Base-by-base conservation (phyloP, 2,113 vertebrate genomes). In the Eptesicus fuscus region DNA sequence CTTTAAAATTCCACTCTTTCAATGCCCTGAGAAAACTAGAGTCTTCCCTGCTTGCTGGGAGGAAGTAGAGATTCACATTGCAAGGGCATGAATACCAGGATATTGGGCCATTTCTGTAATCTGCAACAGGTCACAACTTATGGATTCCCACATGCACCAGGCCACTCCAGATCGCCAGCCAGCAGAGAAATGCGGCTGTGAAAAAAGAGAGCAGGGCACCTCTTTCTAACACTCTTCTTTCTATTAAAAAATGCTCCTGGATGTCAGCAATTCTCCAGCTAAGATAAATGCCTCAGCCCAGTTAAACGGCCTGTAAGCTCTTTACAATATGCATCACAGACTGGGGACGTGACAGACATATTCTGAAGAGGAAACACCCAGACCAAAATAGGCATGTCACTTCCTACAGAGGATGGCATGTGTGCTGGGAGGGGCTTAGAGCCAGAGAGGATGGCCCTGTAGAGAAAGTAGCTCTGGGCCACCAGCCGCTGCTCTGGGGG, bases 251-350 rank as follows among this genome's bases (percentile, higher is more conserved):
- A 35, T 59, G 82, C 69, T 96, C 67, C 88, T 85, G 71, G 70
- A 65, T 96, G 82, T 96, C 96, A 96, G 91, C 86, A 92, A 96
- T 94, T 91, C 90, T 94, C 88, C 88, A 63, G 73, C 90, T 93
- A 84, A 96, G 95, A 96, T 86, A 96, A 85, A 87, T 51, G 87
- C 67, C 67, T 96, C 71, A 44, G 92, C 87, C 56, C 94, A 94
- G 89, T 91, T 59, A 86, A 88, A 94, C 88, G 93, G 92, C 82
- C 94, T 88, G 47, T 88, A 69, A 78, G 83, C 88, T 88, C 96
- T 92, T 95, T 80, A 85, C 77, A 85, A 89, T 83, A 86, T 96
- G 93, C 91, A 95, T 95, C 94, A 90, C 80, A 88, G 59, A 82
- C 70, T 40, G 37, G 22, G 82, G 94, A 92, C 71, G 92, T 82